These are phyloP conservation scores for Nothobranchius furzeri DNA, from an alignment of 2,113 vertebrate genomes.

Conservation along the genomic window DNA sequence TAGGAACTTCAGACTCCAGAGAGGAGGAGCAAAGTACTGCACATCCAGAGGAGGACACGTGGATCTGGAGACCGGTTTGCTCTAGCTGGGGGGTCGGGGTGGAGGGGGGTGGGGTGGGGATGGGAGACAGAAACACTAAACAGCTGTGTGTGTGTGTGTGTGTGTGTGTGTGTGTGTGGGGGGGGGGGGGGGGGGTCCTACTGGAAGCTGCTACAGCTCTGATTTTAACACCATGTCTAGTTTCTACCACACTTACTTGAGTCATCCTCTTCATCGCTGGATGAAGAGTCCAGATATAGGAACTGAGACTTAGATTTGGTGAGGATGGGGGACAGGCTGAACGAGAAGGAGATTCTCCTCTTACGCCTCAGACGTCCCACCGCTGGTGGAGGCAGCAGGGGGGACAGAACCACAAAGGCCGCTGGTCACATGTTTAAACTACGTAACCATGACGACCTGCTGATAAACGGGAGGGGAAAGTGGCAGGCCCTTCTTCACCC, in stretches of 20 bases:
- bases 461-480: background rate
- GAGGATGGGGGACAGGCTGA: slow-evolving; percentile 91
- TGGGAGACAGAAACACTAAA: background rate
- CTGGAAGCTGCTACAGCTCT: slow-evolving; percentile 14
- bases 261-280: slow-evolving; percentile 90
- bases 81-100: too few relatives aligned
- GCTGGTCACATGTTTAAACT: slow-evolving; percentile 38
- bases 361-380: slow-evolving; percentile 80
- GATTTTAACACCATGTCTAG: slow-evolving; percentile 21
- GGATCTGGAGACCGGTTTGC: background rate
- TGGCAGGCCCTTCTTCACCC: background rate
- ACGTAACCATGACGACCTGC: background rate
- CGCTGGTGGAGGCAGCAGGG: slow-evolving; percentile 58
- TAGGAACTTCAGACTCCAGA: background rate
- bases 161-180: background rate
- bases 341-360: slow-evolving; percentile 89
- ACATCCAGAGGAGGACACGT: background rate
- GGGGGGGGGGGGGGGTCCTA: background rate
- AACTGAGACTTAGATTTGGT: slow-evolving; percentile 88
- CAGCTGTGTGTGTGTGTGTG: background rate
- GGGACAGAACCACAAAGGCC: slow-evolving; percentile 67
- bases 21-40: background rate
- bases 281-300: slow-evolving; percentile 88
- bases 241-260: slow-evolving; percentile 85
- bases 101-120: too few relatives aligned